A percentile compares a stretch with the other conserved stretches of the same genome.
Evolutionary conservation across 2,113 vertebrate genomes (phyloP).

Genomic region (Semnornis frantzii): DNA sequence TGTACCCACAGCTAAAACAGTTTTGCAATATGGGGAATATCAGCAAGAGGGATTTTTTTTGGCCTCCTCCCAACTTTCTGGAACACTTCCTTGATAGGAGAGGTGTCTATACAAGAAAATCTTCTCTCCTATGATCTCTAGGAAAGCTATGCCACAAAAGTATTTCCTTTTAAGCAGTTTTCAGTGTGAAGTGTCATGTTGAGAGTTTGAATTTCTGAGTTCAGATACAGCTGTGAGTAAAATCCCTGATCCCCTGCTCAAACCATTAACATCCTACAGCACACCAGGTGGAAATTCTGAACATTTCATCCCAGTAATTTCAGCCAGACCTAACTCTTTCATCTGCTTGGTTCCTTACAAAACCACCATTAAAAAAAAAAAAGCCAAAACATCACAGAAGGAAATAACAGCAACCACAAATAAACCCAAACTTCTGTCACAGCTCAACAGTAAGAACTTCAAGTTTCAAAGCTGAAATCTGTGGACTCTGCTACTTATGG

Average conservation of each 20-base stretch:
- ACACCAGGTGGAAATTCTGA: neutral
- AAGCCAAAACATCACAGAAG: neutral
- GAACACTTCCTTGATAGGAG: neutral
- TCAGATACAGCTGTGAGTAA: neutral
- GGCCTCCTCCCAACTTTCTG: neutral
- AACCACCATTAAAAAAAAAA: neutral
- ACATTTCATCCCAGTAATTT: neutral
- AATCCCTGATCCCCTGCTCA: neutral
- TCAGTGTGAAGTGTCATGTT: neutral
- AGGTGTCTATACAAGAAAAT: neutral
- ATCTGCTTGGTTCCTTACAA: neutral
- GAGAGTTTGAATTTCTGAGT: neutral
- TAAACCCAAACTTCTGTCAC: neutral
- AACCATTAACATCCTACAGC: neutral
- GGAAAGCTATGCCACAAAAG: neutral
- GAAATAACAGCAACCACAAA: neutral
- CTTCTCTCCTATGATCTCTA: neutral
- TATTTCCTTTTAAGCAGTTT: neutral
- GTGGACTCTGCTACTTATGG: neutral
- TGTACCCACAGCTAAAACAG: neutral
- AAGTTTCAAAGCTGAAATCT: neutral
- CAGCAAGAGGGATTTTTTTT: neutral
- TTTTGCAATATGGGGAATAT: slow-evolving; percentile 43
- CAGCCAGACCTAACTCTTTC: neutral
- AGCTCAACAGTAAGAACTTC: neutral